Evolutionary conservation across 92 coral and sea anemone species (phyloP).

Genomic region (Blastomussa wellsi): DNA sequence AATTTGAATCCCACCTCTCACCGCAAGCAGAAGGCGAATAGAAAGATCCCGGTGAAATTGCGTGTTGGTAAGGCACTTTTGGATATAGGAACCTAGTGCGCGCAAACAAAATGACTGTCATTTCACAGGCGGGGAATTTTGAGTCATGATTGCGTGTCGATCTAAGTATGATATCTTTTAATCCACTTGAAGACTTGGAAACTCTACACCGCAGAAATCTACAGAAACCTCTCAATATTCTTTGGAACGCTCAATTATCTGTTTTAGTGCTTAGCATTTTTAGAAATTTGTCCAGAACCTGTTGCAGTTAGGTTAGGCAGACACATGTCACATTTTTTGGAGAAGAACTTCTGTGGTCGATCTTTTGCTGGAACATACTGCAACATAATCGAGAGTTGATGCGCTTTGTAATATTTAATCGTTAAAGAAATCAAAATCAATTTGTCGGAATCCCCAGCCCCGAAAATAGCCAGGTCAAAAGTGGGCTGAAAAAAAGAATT

Average conservation of each 20-base stretch:
- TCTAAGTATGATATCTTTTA: background rate
- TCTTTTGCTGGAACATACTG: background rate
- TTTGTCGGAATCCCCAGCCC: background rate
- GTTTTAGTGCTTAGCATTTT: too few relatives aligned
- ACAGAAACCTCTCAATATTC: background rate
- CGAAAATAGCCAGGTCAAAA: background rate
- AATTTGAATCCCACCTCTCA: background rate
- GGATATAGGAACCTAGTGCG: background rate
- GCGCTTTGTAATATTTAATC: background rate
- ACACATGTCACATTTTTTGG: background rate
- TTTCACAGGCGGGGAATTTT: background rate
- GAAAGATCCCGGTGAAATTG: background rate
- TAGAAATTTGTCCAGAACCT: background rate
- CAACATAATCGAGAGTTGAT: background rate
- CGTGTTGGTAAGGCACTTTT: background rate
- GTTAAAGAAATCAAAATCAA: background rate
- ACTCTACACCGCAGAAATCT: constrained; percentile 24
- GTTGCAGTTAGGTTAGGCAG: background rate
- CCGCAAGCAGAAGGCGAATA: background rate
- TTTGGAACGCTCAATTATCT: constrained; percentile 7
- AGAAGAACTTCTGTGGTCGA: background rate
- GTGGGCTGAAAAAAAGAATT: constrained; percentile 18
- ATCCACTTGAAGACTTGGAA: constrained; percentile 36
- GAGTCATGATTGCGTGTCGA: background rate
- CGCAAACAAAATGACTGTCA: background rate